Conservation (phyloP, 2,113 vertebrate genomes). For the Lontra canadensis region DNA sequence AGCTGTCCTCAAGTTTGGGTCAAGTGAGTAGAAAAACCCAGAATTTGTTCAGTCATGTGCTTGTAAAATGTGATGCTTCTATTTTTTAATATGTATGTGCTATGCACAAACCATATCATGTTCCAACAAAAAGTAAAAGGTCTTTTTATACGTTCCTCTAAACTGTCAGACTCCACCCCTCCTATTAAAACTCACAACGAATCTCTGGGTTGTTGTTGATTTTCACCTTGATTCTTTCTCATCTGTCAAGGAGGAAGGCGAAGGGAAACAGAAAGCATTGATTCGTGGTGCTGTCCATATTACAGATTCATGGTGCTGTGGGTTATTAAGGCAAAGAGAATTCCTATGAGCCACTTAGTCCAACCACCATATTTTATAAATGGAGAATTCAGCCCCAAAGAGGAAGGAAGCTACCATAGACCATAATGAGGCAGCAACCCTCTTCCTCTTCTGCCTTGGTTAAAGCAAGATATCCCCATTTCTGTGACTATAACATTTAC, state of each 20-base stretch:
- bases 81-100: conserved; percentile 96
- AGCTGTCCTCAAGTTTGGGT: not conserved
- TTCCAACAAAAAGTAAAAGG: conserved; percentile 90
- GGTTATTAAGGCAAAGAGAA: not conserved
- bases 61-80: conserved; percentile 90
- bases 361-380: not conserved
- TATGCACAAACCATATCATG: conserved; percentile 94
- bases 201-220: not conserved
- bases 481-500: not conserved
- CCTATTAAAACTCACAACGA: conserved; percentile 64
- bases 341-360: not conserved
- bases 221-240: conserved; percentile 7
- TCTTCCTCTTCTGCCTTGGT: not conserved
- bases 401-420: no score
- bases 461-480: not conserved
- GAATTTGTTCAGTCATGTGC: conserved; percentile 87
- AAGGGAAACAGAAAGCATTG: not conserved
- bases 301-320: not conserved
- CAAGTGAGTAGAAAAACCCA: conserved; percentile 81
- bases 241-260: not conserved
- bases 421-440: not conserved
- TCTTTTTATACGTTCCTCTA: conserved; percentile 88
- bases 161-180: conserved; percentile 74
- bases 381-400: not conserved
- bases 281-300: not conserved